phyloP scores from a whole-genome alignment of 2,888 invertebrate species.

The Sinodicranocentrus sp. region DNA sequence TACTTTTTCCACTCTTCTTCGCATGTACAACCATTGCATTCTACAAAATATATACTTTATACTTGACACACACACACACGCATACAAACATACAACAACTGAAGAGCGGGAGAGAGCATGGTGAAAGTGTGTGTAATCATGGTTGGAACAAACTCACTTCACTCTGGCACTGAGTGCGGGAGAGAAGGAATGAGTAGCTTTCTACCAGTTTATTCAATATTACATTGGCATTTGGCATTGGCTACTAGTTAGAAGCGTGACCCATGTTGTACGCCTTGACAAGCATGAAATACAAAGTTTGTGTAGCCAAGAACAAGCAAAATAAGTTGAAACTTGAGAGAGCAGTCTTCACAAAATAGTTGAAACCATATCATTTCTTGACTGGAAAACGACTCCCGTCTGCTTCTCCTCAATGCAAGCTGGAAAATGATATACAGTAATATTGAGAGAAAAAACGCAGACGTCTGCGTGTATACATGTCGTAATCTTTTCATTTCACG shows the following conservation, averaged over 20 bases:
- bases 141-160: not conserved
- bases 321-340: not conserved
- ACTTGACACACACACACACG: no score
- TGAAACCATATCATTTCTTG: constrained; percentile 46
- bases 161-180: no score
- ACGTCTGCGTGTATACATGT: constrained; percentile 62
- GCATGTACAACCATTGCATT: constrained; percentile 23
- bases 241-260: constrained; percentile 59
- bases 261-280: constrained; percentile 40
- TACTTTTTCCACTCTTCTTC: not conserved
- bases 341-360: constrained; percentile 2
- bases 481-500: constrained; percentile 65
- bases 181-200: constrained; percentile 32
- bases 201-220: constrained; percentile 56
- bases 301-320: not conserved
- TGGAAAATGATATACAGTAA: constrained; percentile 50
- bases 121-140: constrained; percentile 34
- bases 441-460: constrained; percentile 46
- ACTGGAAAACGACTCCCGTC: not conserved
- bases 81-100: no score
- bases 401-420: constrained; percentile 3
- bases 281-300: constrained; percentile 55
- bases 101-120: not conserved
- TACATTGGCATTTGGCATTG: constrained; percentile 63
- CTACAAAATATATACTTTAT: no score